Evolutionary conservation across 2,888 invertebrate species (phyloP).

Genomic region (Octonoba sinensis): DNA sequence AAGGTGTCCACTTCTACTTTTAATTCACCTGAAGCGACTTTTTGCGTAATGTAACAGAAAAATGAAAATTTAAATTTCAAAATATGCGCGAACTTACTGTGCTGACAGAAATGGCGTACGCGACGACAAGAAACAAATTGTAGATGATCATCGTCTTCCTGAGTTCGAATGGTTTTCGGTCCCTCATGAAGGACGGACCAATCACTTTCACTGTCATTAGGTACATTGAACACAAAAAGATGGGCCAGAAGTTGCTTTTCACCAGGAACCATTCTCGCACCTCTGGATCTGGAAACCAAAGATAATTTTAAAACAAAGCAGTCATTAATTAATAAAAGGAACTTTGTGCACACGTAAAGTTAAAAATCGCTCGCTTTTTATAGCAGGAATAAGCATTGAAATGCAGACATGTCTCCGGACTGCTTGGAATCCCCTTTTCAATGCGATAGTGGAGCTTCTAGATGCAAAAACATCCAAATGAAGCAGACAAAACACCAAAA

Average conservation of each 20-base stretch:
- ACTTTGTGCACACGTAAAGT: no score
- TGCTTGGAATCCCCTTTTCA: no score
- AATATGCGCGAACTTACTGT: conserved; percentile 77
- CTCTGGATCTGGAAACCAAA: conserved; percentile 80
- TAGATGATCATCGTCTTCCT: conserved; percentile 84
- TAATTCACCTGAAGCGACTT: no score
- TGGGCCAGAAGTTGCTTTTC: conserved; percentile 88
- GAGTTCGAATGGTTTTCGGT: conserved; percentile 87
- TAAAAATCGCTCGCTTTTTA: no score
- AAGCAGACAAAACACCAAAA: no score
- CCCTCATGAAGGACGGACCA: conserved; percentile 89
- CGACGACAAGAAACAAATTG: conserved; percentile 88
- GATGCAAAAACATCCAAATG: no score
- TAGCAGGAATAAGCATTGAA: no score
- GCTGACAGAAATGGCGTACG: conserved; percentile 91
- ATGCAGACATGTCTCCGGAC: no score
- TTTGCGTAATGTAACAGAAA: no score
- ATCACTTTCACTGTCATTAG: conserved; percentile 84
- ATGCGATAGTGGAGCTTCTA: no score
- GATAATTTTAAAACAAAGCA: not conserved
- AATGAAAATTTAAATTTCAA: not conserved
- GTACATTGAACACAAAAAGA: conserved; percentile 85
- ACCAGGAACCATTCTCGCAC: conserved; percentile 91
- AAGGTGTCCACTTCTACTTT: no score
- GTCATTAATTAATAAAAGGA: no score